A percentile compares a stretch with the other conserved stretches of the same genome.
Conservation (phyloP, 1,140 invertebrate genomes). For the Drosophila melanica region DNA sequence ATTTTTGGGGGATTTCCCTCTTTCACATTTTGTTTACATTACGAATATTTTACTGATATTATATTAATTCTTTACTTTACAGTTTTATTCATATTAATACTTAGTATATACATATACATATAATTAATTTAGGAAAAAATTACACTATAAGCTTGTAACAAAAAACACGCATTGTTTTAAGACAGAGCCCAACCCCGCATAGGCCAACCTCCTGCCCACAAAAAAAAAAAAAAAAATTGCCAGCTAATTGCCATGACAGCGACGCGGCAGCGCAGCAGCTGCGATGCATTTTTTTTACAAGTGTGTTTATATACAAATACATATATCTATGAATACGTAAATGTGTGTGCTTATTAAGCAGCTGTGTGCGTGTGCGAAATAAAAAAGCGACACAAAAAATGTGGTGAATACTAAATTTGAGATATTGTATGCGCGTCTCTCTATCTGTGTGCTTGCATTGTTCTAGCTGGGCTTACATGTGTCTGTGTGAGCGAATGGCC, state of each 20-base stretch:
- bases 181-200: not conserved
- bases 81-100: not conserved
- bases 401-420: constrained; percentile 74
- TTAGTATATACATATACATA: not conserved
- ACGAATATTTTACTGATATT: not conserved
- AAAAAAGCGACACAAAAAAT: constrained; percentile 68
- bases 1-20: not conserved
- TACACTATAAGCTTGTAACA: not conserved
- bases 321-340: constrained; percentile 24
- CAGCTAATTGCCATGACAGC: constrained; percentile 71
- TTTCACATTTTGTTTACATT: not conserved
- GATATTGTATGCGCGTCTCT: constrained; percentile 39
- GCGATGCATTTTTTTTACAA: constrained; percentile 60
- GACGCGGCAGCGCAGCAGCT: constrained; percentile 65
- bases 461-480: constrained; percentile 41
- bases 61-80: not conserved
- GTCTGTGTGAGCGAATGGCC: constrained; percentile 39
- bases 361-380: constrained; percentile 56
- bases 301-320: not conserved
- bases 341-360: constrained; percentile 44
- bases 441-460: constrained; percentile 39
- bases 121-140: not conserved
- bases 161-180: constrained; percentile 24
- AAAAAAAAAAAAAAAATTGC: constrained; percentile 34
- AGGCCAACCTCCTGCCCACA: not conserved